These are phyloP conservation scores for Bucco capensis DNA, from an alignment of 2,113 vertebrate species.

Conservation along the genomic window DNA sequence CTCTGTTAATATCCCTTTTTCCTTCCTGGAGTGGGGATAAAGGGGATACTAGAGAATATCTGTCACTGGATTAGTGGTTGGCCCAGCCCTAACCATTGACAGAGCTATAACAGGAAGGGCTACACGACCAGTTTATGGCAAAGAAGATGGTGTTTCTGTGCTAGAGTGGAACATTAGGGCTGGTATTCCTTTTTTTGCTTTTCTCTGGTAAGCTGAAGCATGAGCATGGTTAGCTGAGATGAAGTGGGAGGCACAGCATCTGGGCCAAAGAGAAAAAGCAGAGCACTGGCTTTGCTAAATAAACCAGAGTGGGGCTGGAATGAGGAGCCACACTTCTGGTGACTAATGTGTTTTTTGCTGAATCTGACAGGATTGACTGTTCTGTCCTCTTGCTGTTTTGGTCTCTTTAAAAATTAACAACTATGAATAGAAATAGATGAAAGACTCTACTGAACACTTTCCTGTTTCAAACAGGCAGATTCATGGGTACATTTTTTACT, in stretches of 20 bases:
- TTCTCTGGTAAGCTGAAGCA: background rate
- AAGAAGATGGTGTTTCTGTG: background rate
- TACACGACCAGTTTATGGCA: background rate
- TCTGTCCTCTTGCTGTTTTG: conserved; percentile 14
- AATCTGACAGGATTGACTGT: conserved; percentile 1
- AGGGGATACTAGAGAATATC: too few species aligned
- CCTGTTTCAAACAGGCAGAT: background rate
- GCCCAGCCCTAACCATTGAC: too few species aligned
- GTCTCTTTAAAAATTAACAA: conserved; percentile 51
- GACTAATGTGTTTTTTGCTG: conserved; percentile 14
- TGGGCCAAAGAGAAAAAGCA: background rate
- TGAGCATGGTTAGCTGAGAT: fast-evolving
- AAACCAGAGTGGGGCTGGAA: background rate
- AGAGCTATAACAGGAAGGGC: background rate
- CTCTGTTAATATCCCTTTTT: too few species aligned
- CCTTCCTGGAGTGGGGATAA: too few species aligned
- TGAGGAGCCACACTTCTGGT: background rate
- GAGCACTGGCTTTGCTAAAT: background rate
- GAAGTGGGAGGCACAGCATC: background rate
- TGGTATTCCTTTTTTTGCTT: background rate
- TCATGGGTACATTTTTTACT: background rate
- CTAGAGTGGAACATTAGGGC: background rate
- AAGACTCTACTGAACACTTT: background rate
- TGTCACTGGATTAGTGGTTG: too few species aligned
- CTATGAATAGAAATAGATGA: conserved; percentile 12